phyloP scores from a whole-genome alignment of 2,888 invertebrate genomes.

The Sphinx pinastri region DNA sequence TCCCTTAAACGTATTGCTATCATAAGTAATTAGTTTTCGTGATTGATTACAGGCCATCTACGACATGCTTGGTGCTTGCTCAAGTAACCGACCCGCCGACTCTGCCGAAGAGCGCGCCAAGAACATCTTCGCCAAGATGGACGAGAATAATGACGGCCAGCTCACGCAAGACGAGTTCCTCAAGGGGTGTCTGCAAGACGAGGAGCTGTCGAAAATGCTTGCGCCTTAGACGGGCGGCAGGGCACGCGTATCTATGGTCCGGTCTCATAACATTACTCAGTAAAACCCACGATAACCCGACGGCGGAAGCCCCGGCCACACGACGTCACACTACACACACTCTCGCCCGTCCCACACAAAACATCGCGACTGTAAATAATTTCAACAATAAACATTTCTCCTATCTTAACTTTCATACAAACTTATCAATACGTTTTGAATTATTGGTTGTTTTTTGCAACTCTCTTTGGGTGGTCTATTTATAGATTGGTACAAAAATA shows the following conservation, averaged over 20 bases:
- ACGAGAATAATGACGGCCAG: constrained; percentile 99
- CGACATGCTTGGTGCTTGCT: constrained; percentile 99
- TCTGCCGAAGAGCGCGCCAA: constrained; percentile 99
- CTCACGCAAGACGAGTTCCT: constrained; percentile 99
- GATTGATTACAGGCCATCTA: constrained; percentile 94
- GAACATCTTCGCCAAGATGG: constrained; percentile 99
- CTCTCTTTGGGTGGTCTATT: constrained; percentile 14
- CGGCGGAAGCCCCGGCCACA: constrained; percentile 50
- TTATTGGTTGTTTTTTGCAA: constrained; percentile 23
- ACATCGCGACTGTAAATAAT: constrained; percentile 18
- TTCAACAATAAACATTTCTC: constrained; percentile 4
- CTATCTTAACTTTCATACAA: constrained; percentile 12
- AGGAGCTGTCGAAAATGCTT: constrained; percentile 97
- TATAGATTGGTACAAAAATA: constrained; percentile 27
- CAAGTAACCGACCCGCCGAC: constrained; percentile 96
- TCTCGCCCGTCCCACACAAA: not conserved
- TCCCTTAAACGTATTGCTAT: too few species aligned
- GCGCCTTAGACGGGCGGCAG: constrained; percentile 89
- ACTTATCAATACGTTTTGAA: constrained; percentile 15
- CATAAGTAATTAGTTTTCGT: constrained; percentile 3
- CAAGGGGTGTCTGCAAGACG: constrained; percentile 98
- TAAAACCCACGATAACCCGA: constrained; percentile 61
- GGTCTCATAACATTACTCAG: constrained; percentile 49
- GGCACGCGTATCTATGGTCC: constrained; percentile 36
- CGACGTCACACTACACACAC: constrained; percentile 40